A percentile compares a stretch with the other conserved stretches of the same genome.
These are phyloP conservation scores for Saturnia pavonia DNA, from an alignment of 2,888 invertebrate species.

Conservation along the genomic window DNA sequence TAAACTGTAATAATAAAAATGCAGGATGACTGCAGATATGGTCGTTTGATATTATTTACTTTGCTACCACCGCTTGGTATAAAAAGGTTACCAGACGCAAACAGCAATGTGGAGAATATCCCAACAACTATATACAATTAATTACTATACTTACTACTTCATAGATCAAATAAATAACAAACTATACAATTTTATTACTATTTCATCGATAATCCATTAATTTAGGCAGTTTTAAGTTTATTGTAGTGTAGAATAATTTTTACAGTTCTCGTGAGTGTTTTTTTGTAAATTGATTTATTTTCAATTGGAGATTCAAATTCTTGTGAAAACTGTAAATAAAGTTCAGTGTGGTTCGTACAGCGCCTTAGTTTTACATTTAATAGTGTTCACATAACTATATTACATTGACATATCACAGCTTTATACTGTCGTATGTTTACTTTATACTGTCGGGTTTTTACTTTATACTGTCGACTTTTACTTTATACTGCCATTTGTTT, in stretches of 20 bases:
- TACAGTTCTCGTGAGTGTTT: conserved; percentile 53
- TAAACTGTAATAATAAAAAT: neutral
- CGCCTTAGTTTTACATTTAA: neutral
- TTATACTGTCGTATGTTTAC: too few species aligned
- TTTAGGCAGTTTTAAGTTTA: conserved; percentile 65
- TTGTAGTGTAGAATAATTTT: conserved; percentile 65
- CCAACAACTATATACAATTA: neutral
- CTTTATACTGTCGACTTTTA: neutral
- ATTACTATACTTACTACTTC: neutral
- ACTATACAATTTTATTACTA: neutral
- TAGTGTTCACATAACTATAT: neutral
- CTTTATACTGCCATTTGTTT: too few species aligned
- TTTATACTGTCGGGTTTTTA: neutral
- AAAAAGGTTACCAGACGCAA: neutral
- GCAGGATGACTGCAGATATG: neutral
- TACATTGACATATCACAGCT: neutral
- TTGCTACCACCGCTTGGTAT: neutral
- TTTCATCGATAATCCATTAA: conserved; percentile 1
- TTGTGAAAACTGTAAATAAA: neutral
- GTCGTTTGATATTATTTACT: neutral
- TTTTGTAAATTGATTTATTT: conserved; percentile 34
- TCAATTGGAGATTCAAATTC: too few species aligned
- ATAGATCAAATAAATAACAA: neutral
- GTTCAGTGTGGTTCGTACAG: neutral
- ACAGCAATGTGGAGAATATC: neutral